Evolutionary conservation across 2,797 vertebrate genomes (phyloP).

Genomic region (Tragopan temminckii): DNA sequence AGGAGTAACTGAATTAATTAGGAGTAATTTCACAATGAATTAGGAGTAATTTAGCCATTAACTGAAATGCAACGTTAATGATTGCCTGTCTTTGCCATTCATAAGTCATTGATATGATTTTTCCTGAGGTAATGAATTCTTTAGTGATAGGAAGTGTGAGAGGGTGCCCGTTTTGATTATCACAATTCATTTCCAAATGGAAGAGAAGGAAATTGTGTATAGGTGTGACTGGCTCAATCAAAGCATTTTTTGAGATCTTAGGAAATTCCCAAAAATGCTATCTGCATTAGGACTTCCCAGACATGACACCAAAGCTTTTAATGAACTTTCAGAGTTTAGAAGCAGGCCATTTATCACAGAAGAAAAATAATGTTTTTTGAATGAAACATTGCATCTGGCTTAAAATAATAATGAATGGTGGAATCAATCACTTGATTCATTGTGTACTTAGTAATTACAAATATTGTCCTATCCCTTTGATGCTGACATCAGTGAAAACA

Average conservation of each 20-base stretch:
- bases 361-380: background rate
- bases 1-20: background rate
- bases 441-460: background rate
- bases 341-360: background rate
- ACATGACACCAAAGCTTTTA: background rate
- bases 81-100: background rate
- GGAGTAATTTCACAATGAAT: background rate
- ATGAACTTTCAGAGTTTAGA: background rate
- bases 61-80: background rate
- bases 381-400: background rate
- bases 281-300: background rate
- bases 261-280: background rate
- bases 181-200: background rate
- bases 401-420: background rate
- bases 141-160: background rate
- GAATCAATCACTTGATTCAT: slow-evolving; percentile 31
- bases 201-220: background rate
- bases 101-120: background rate
- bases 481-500: slow-evolving; percentile 36
- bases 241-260: background rate
- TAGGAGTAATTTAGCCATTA: background rate
- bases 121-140: background rate
- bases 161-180: background rate
- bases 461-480: background rate
- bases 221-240: background rate